These are phyloP conservation scores for Trissolcus basalis DNA, from an alignment of 1,140 invertebrate genomes.

Conservation along the genomic window DNA sequence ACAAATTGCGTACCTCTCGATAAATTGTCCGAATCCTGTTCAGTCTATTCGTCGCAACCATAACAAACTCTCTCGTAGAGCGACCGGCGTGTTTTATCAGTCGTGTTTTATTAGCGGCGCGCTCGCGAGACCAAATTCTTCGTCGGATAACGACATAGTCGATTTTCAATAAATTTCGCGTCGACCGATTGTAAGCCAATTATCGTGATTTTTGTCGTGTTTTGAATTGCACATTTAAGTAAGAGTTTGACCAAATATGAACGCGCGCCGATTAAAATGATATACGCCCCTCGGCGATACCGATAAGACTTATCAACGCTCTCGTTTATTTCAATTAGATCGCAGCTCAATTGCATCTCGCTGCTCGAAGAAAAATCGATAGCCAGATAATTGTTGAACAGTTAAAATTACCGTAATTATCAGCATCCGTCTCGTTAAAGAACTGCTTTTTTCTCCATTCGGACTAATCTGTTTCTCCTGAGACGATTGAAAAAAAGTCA, in stretches of 20 bases:
- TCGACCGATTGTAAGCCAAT: no score
- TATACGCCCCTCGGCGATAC: no score
- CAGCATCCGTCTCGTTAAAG: conserved; percentile 14
- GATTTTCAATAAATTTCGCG: background rate
- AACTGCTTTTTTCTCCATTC: no score
- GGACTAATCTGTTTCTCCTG: background rate
- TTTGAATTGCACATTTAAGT: no score
- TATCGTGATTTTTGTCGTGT: no score
- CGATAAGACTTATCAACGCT: no score
- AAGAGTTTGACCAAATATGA: no score
- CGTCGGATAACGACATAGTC: background rate
- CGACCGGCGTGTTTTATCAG: conserved; percentile 3
- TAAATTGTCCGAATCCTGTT: conserved; percentile 33
- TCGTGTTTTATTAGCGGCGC: conserved; percentile 2
- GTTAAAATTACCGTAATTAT: conserved; percentile 24
- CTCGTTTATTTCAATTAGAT: no score
- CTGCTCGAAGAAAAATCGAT: conserved; percentile 24
- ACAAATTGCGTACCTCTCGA: conserved; percentile 37
- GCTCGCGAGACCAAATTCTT: conserved; percentile 11
- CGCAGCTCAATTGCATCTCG: no score
- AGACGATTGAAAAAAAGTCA: background rate
- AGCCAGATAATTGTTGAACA: conserved; percentile 20
- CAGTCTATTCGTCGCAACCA: conserved; percentile 12
- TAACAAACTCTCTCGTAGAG: background rate
- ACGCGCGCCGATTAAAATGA: no score